Conservation (phyloP, 2,797 vertebrate genomes). For the Pogoniulus pusillus region DNA sequence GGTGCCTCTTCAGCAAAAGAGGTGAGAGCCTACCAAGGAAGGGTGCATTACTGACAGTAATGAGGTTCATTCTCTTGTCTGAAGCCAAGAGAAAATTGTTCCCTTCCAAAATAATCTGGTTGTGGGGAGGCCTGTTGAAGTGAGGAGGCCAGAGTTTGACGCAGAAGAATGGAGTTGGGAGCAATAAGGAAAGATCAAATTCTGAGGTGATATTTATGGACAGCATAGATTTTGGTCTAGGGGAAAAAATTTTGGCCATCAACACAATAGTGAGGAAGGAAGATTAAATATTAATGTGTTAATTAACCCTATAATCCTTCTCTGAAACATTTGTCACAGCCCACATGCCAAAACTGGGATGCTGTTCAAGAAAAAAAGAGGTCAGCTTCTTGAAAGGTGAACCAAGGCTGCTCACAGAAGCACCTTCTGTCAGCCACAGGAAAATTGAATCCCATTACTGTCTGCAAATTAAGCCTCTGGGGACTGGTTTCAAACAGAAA, state of each 20-base stretch:
- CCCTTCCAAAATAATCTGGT: not conserved
- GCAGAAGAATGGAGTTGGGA: not conserved
- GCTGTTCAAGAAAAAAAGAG: slow-evolving; percentile 44
- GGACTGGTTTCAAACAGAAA: slow-evolving; percentile 34
- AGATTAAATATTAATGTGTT: slow-evolving; percentile 34
- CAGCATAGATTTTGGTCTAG: not conserved
- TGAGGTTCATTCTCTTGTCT: not conserved
- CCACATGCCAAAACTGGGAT: not conserved
- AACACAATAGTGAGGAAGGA: not conserved
- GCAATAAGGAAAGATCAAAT: not conserved
- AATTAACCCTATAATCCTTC: slow-evolving; percentile 37
- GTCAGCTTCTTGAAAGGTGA: slow-evolving; percentile 57
- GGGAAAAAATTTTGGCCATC: not conserved
- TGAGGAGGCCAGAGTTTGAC: not conserved
- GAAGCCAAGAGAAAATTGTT: not conserved
- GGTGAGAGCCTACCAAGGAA: not conserved
- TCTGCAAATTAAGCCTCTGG: slow-evolving; percentile 65
- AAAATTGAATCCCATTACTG: slow-evolving; percentile 58
- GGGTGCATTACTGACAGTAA: not conserved
- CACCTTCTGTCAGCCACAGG: slow-evolving; percentile 41
- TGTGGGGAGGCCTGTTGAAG: not conserved
- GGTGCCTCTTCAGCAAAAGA: accelerated
- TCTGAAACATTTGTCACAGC: slow-evolving; percentile 24
- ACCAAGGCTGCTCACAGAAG: not conserved
- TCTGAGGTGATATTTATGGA: not conserved